Evolutionary conservation across 2,797 vertebrate species (phyloP), one percentile per base, ranked within the genome.

Genomic region (Sebastes steindachneri): DNA sequence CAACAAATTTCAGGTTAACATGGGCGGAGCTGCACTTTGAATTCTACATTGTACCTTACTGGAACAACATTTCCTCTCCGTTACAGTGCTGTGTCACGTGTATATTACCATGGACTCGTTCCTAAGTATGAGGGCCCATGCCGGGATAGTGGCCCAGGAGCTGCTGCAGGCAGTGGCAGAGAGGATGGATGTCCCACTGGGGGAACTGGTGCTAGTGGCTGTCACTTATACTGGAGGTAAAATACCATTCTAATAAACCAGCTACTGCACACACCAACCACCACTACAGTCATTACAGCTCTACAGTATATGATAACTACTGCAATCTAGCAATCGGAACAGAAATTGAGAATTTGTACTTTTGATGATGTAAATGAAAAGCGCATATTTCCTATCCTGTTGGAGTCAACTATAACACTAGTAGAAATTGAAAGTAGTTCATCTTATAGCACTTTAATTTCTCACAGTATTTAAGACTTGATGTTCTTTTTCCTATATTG

Each of bases 41-140:
- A 23, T 68, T 33, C n/a, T 54, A 33, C 11, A 15, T 15, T 19
- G 10, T 8, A 12, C 15, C 1, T 51, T 59, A 29, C 75, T 80
- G 28, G 73, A 33, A 62, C n/a, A 14, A 3, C 7, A 8, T 84
- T 54, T 73, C 73, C 80, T 89, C 73, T 90, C 73, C 81, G 68
- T 90, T 80, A 70, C 95, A 99, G 98, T 96, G 86, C 94, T 98
- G 92, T 99, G 97, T 86, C 97, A 96, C 0, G 96, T 99, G 60
- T 97, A 99, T 55, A 89, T 99, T 83, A 97, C 95, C 0, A 95
- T 97, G 92, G 97, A 99, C 93, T 99, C 97, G 1, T 99, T 97
- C 45, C 93, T 99, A 77, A 99, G 98, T 2, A 93, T 98, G 92
- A 97, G 96, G 93, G 95, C 94, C 35, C 96, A 94, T 80, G 93